Evolutionary conservation across 2,113 vertebrate genomes (phyloP).

Genomic region (Natator depressus): DNA sequence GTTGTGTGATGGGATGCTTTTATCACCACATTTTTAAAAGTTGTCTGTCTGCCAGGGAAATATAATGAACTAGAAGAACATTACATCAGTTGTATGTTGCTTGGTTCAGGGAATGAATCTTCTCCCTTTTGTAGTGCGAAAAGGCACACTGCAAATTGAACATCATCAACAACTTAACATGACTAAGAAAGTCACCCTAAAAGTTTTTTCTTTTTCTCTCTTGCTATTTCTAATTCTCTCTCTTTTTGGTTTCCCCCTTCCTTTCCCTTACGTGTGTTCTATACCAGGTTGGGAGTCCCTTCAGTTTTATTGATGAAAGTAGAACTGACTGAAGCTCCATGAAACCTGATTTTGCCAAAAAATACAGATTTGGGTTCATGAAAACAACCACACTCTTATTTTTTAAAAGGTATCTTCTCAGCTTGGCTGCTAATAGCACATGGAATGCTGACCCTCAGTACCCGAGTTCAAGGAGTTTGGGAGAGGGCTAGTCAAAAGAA

Average conservation of each 20-base stretch:
- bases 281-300: background rate
- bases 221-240: background rate
- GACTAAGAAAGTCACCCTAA: background rate
- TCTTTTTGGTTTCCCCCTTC: background rate
- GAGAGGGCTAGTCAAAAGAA: background rate
- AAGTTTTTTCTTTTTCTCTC: background rate
- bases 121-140: background rate
- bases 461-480: background rate
- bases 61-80: background rate
- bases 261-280: background rate
- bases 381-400: background rate
- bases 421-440: background rate
- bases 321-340: background rate
- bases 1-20: background rate
- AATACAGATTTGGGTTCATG: background rate
- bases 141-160: background rate
- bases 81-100: background rate
- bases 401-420: background rate
- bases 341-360: background rate
- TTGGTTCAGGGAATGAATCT: background rate
- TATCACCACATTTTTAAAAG: rapidly evolving
- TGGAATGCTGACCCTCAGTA: background rate
- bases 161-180: background rate
- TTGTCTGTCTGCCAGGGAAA: background rate
- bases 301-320: background rate